A percentile compares a stretch with the other conserved stretches of the same genome.
Evolutionary conservation across 2,888 invertebrate species (phyloP).

Genomic region (Cephalotes varians): DNA sequence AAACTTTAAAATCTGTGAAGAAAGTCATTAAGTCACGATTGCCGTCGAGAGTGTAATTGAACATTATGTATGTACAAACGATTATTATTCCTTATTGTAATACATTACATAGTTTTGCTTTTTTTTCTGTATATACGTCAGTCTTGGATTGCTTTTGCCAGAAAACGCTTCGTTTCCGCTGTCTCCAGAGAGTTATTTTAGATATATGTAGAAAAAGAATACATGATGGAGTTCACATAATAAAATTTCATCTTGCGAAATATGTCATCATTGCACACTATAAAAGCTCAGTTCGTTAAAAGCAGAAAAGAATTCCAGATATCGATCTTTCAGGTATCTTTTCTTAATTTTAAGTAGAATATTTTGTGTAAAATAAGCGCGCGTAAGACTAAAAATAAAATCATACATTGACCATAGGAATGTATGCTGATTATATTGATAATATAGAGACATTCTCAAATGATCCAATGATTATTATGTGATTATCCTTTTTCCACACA

Average conservation of each 20-base stretch:
- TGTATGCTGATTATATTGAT: conserved; percentile 5
- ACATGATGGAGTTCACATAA: conserved; percentile 60
- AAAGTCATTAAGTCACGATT: conserved; percentile 83
- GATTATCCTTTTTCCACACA: conserved; percentile 70
- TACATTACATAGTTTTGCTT: conserved; percentile 84
- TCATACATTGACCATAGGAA: conserved; percentile 22
- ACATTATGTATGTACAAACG: conserved; percentile 85
- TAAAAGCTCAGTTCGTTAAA: not conserved
- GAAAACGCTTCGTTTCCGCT: conserved; percentile 75
- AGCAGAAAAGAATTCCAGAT: not conserved
- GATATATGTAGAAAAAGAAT: conserved; percentile 74
- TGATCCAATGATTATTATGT: conserved; percentile 28
- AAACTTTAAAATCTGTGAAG: conserved; percentile 84
- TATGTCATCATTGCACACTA: conserved; percentile 15
- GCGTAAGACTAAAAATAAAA: conserved; percentile 33
- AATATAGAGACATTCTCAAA: not conserved
- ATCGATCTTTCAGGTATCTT: not conserved
- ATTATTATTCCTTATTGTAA: conserved; percentile 83
- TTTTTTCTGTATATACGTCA: conserved; percentile 84
- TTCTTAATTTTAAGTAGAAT: conserved; percentile 3
- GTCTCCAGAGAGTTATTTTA: conserved; percentile 69
- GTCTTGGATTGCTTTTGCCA: conserved; percentile 85
- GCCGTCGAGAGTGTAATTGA: conserved; percentile 84
- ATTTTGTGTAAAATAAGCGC: not conserved
- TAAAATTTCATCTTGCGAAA: conserved; percentile 70